Evolutionary conservation across 2,113 vertebrate species (phyloP).

Genomic region (Okapia johnstoni): DNA sequence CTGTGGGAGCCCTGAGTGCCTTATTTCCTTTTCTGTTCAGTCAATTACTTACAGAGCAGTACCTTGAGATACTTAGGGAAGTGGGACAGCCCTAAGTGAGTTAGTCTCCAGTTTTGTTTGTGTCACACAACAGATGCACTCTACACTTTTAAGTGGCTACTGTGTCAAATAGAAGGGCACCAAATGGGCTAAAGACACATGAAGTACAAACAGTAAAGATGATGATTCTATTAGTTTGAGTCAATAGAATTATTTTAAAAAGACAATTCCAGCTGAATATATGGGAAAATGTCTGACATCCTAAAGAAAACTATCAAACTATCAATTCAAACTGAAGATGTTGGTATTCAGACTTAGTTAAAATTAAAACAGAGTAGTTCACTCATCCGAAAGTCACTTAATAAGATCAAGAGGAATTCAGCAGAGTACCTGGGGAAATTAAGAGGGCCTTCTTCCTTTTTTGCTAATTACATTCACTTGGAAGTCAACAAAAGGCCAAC

Average conservation of each 20-base stretch:
- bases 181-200: background rate
- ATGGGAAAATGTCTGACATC: background rate
- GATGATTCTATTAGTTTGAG: background rate
- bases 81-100: background rate
- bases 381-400: background rate
- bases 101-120: background rate
- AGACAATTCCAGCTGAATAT: background rate
- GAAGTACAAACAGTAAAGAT: background rate
- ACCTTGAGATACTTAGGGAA: background rate
- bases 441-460: background rate
- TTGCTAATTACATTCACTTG: conserved; percentile 51
- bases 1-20: background rate
- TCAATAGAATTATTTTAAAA: background rate
- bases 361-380: conserved; percentile 24
- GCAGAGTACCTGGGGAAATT: conserved; percentile 50
- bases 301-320: background rate
- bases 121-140: background rate
- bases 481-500: conserved; percentile 28
- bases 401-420: conserved; percentile 24
- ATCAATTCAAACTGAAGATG: background rate
- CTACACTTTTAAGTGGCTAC: background rate
- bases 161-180: background rate
- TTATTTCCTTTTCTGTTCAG: background rate
- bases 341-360: background rate
- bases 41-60: background rate